Percentiles rank a stretch among this genome's conserved stretches.
phyloP scores from a whole-genome alignment of 2,888 invertebrate species.

The Orthosia cruda region DNA sequence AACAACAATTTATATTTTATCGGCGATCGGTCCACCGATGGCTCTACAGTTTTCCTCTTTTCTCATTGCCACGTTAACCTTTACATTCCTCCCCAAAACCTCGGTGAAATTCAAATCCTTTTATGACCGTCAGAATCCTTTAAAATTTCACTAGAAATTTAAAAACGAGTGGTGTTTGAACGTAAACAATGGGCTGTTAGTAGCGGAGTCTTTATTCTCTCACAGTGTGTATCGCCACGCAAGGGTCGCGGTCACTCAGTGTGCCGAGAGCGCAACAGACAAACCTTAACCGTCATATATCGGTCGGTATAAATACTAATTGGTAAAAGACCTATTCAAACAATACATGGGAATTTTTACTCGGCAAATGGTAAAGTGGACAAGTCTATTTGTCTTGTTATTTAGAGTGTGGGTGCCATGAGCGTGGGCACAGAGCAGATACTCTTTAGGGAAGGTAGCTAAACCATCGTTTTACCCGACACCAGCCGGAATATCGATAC shows the following conservation, averaged over 20 bases:
- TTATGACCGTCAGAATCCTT: conserved; percentile 65
- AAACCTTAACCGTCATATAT: conserved; percentile 81
- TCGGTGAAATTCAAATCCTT: conserved; percentile 50
- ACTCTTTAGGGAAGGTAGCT: conserved; percentile 81
- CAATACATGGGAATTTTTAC: conserved; percentile 90
- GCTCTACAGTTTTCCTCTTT: conserved; percentile 71
- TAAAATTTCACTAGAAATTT: conserved; percentile 75
- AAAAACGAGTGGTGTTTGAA: conserved; percentile 79
- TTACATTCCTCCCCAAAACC: conserved; percentile 43
- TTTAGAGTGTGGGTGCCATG: conserved; percentile 90
- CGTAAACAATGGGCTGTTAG: conserved; percentile 83
- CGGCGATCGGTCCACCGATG: conserved; percentile 60
- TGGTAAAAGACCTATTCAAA: conserved; percentile 91
- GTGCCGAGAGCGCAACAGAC: conserved; percentile 82
- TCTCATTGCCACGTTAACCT: conserved; percentile 66
- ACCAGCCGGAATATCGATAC: conserved; percentile 56
- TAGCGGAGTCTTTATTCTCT: conserved; percentile 80
- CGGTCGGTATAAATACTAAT: conserved; percentile 91
- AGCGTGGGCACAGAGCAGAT: conserved; percentile 82
- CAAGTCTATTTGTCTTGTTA: conserved; percentile 90
- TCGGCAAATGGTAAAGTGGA: conserved; percentile 91
- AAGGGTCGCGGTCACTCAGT: conserved; percentile 77
- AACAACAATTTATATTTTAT: conserved; percentile 72
- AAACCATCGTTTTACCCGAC: conserved; percentile 73
- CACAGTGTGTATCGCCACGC: conserved; percentile 78